Percentiles rank a stretch among this genome's conserved stretches.
phyloP scores from a whole-genome alignment of 1,140 invertebrate species.

The Luehdorfia chinensis region DNA sequence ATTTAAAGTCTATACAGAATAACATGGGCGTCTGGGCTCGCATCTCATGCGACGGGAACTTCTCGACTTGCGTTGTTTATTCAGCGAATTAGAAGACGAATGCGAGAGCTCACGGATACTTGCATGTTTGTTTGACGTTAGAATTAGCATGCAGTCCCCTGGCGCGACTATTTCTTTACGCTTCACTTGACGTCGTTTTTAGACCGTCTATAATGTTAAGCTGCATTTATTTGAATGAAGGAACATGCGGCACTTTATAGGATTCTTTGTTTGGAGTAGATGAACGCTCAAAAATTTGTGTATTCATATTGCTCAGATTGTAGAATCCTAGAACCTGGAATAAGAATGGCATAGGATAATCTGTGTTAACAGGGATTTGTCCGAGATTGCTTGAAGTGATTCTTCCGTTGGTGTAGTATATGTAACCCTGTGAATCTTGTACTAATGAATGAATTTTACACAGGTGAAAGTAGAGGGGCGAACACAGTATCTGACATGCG shows the following conservation, averaged over 20 bases:
- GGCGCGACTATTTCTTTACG: neutral
- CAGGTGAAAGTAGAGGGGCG: slow-evolving; percentile 93
- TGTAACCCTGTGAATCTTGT: no score
- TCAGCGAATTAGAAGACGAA: slow-evolving; percentile 57
- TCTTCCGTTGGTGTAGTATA: no score
- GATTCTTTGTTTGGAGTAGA: no score
- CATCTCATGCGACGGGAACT: slow-evolving; percentile 37
- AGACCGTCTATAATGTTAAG: neutral
- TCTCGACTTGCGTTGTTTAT: slow-evolving; percentile 56
- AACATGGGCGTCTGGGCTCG: slow-evolving; percentile 37
- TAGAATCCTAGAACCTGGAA: no score
- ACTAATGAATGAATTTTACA: no score
- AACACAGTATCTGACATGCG: slow-evolving; percentile 93
- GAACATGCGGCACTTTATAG: neutral
- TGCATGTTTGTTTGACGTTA: slow-evolving; percentile 52
- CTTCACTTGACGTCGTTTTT: neutral
- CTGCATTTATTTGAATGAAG: neutral
- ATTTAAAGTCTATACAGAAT: slow-evolving; percentile 46
- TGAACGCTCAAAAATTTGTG: no score
- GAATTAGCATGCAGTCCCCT: slow-evolving; percentile 43
- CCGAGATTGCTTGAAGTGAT: no score
- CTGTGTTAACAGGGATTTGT: no score
- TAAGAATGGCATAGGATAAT: no score
- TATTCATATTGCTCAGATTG: no score
- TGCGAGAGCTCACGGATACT: slow-evolving; percentile 38